These are phyloP conservation scores for Platynereis dumerilii DNA, from an alignment of 2,888 invertebrate species.

Conservation along the genomic window DNA sequence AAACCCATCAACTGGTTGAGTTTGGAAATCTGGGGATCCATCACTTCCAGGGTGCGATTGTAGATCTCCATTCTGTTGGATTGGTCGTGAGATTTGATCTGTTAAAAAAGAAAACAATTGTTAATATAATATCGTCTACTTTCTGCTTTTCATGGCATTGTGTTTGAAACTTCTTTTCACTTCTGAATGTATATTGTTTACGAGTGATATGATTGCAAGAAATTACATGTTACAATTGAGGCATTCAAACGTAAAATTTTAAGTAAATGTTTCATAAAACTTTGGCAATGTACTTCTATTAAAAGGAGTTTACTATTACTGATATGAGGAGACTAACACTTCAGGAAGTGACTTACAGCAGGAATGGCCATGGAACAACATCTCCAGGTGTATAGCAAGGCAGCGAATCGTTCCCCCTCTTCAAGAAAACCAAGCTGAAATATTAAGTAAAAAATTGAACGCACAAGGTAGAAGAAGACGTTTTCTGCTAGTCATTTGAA, in stretches of 20 bases:
- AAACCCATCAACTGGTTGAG: constrained; percentile 95
- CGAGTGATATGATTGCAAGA: background rate
- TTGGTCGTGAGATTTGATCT: constrained; percentile 94
- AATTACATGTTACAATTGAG: background rate
- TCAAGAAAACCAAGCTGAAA: constrained; percentile 88
- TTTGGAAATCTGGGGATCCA: constrained; percentile 95
- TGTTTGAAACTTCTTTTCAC: too few relatives aligned
- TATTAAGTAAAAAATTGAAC: background rate
- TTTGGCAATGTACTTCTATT: too few relatives aligned
- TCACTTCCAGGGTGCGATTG: constrained; percentile 92
- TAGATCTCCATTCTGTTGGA: constrained; percentile 96
- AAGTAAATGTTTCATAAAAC: too few relatives aligned
- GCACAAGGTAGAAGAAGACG: background rate
- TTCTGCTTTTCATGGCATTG: too few relatives aligned
- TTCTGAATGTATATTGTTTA: too few relatives aligned
- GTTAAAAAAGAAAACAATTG: constrained; percentile 56
- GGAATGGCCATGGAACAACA: constrained; percentile 97
- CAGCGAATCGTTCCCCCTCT: constrained; percentile 93
- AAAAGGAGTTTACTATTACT: too few relatives aligned
- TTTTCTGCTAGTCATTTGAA: background rate
- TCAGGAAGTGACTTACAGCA: constrained; percentile 32
- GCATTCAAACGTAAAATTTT: background rate
- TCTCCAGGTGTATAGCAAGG: constrained; percentile 97
- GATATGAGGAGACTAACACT: too few relatives aligned
- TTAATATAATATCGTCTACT: too few relatives aligned